These are phyloP conservation scores for Euleptes europaea DNA, from an alignment of 2,113 vertebrate genomes.

Conservation along the genomic window DNA sequence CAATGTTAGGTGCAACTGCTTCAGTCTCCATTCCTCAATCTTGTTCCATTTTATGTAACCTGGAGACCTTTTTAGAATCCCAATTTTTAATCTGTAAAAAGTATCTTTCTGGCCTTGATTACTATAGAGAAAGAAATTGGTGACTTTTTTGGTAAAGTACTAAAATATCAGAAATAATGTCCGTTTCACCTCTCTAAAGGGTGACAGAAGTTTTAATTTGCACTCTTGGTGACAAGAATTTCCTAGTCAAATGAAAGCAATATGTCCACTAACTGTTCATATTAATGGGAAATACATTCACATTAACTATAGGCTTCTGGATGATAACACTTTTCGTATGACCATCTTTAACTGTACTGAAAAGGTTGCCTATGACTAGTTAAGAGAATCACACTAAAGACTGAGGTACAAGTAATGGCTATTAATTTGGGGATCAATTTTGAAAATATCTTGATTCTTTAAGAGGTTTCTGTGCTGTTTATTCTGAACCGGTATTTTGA, in stretches of 20 bases:
- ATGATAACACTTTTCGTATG: not conserved
- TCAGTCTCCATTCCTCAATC: not conserved
- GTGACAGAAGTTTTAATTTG: not conserved
- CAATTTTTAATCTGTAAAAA: no score
- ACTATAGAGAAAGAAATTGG: not conserved
- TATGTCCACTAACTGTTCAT: not conserved
- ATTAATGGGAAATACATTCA: not conserved
- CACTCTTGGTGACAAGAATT: not conserved
- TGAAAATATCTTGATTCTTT: not conserved
- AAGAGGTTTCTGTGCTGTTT: not conserved
- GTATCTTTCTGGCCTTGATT: not conserved
- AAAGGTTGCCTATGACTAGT: not conserved
- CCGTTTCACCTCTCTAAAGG: not conserved
- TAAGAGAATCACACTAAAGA: not conserved
- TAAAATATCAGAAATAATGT: not conserved
- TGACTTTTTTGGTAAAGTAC: not conserved
- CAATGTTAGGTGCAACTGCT: not conserved
- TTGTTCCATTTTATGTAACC: not conserved
- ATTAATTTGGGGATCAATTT: not conserved
- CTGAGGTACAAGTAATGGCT: not conserved
- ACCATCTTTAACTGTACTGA: not conserved
- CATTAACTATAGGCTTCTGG: not conserved
- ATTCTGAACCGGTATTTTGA: no score
- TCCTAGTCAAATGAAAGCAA: not conserved
- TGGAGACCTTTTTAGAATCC: not conserved